phyloP scores from a whole-genome alignment of 2,113 vertebrate genomes.

The Ascaphus truei region DNA sequence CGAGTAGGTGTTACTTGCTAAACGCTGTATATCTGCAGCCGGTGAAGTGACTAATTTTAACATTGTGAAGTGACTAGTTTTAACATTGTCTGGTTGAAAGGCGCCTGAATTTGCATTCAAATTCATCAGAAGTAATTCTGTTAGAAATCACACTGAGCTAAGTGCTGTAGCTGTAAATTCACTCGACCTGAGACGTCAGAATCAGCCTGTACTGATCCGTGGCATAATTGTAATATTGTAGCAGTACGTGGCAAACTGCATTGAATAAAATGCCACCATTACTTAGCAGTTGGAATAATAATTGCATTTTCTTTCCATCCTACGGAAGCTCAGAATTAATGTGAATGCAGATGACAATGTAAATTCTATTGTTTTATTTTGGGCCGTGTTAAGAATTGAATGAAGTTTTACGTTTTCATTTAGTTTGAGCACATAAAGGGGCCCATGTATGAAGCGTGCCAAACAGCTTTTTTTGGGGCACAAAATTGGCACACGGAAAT shows the following conservation, averaged over 20 bases:
- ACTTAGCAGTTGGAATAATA: constrained; percentile 14
- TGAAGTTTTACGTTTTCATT: constrained; percentile 17
- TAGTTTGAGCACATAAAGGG: constrained; percentile 21
- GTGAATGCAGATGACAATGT: not conserved
- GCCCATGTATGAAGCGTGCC: too few relatives aligned
- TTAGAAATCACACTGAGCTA: constrained; percentile 62
- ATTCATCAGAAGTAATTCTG: constrained; percentile 61
- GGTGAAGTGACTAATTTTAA: too few relatives aligned
- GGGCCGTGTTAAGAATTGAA: constrained; percentile 25
- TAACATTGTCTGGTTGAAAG: constrained; percentile 55
- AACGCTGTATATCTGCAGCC: constrained; percentile 48
- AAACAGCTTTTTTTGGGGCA: too few relatives aligned
- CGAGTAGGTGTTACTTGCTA: constrained; percentile 54
- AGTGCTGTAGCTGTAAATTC: constrained; percentile 55
- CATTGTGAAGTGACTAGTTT: constrained; percentile 52
- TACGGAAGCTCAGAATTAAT: constrained; percentile 13
- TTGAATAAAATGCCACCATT: constrained; percentile 27
- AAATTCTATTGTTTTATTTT: constrained; percentile 27
- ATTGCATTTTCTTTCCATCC: constrained; percentile 19
- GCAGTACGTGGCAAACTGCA: constrained; percentile 53
- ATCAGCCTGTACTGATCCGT: constrained; percentile 45
- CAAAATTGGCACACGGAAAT: too few relatives aligned
- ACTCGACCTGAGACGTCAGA: constrained; percentile 53
- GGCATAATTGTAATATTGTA: constrained; percentile 56
- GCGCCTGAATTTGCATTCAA: constrained; percentile 65